Base-by-base conservation (phyloP, 2,888 invertebrate genomes). In the Clistopyga incitator region DNA sequence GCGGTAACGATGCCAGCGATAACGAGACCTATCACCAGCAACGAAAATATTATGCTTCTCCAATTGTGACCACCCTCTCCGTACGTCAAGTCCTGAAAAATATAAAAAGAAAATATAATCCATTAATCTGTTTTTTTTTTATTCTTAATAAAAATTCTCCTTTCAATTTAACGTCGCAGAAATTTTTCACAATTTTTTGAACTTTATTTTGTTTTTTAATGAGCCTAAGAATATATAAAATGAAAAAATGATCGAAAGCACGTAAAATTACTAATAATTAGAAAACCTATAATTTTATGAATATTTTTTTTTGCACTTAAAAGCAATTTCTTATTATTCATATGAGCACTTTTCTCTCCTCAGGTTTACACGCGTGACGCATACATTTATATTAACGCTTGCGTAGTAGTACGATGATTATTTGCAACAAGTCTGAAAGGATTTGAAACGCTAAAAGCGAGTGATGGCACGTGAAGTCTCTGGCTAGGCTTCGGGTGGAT, bases 1-100 rank as follows among this genome's bases (percentile, higher is more conserved):
- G 97, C 97, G 90, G 97, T 97, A 89, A 97, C 97, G 92, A 97
- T 97, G 87, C 97, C 97, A 89, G 97, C 96, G 94, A 97, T 97
- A 91, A 97, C 97, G 94, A 96, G 95, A 93, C 97, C 96, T 94
- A 97, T 97, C 93, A 97, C 97, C 94, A 97, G 95, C 93, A 97
- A 94, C 86, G 97, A 97, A 94, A 97, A 97, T 93, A 97, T 95
- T 92, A 97, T 97, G 93, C 97, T 97, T 93, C 96, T 96, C 97
- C 97, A 97, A 93, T 97, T 97, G 95, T 97, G 97, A 86, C 97
- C 97, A 93, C 97, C 97, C 85, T 94, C 95, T 88, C 95, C 96
- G 93, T 97, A 96, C 90, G 95, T 94, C 93, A 97, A 95, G 93
- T 97, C 97, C 97, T 97, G 94, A 70, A 94, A 93, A 87, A 29